Evolutionary conservation across 37 sponge, comb jelly and placozoan genomes (phyloP).

Genomic region (Axinella damicornis): DNA sequence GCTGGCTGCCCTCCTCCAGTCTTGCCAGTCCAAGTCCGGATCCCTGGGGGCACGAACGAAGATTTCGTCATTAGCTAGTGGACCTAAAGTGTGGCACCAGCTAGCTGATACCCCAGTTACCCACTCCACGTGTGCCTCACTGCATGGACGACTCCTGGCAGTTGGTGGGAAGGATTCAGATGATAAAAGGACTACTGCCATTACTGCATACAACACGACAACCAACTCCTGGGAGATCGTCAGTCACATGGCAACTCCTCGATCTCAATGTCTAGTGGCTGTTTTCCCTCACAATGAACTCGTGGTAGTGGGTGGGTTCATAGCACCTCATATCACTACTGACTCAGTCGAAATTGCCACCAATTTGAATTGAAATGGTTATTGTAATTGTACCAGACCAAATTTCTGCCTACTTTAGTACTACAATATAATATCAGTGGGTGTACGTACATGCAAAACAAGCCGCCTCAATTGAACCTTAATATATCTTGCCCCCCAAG

Average conservation of each 20-base stretch:
- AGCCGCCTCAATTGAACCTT: no score
- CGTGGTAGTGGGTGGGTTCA: not conserved
- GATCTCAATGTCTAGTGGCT: not conserved
- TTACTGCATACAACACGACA: not conserved
- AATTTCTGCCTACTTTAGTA: no score
- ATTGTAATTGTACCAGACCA: no score
- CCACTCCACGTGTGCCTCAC: not conserved
- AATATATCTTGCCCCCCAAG: no score
- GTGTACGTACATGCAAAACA: no score
- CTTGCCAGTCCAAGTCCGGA: not conserved
- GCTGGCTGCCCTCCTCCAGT: not conserved
- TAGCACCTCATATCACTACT: not conserved
- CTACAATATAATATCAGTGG: no score
- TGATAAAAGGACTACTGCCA: not conserved
- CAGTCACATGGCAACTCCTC: not conserved
- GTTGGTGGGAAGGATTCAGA: not conserved
- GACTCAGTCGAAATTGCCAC: not conserved
- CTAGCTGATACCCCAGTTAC: not conserved
- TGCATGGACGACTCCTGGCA: not conserved
- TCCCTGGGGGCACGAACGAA: not conserved
- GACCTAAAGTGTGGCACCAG: not conserved
- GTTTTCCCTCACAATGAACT: conserved; percentile 1
- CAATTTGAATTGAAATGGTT: no score
- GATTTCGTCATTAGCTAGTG: not conserved
- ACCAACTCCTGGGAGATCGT: conserved; percentile 10